Evolutionary conservation across 2,113 vertebrate species (phyloP).

Genomic region (Bungarus multicinctus): DNA sequence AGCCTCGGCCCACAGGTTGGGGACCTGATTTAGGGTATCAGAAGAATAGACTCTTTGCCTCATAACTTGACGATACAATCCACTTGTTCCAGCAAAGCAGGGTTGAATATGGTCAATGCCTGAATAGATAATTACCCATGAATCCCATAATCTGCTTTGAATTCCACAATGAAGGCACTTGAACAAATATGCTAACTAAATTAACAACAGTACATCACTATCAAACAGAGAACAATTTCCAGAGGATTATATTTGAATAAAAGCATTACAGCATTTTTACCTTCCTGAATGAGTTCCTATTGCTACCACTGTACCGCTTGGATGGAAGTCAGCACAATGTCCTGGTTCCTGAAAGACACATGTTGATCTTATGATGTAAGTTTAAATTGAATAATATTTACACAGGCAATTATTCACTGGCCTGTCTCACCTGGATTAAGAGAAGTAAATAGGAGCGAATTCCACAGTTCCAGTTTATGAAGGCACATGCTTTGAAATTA

Average conservation of each 20-base stretch:
- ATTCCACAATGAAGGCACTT: no score
- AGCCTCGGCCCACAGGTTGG: neutral
- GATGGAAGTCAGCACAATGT: slow-evolving; percentile 98
- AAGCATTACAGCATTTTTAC: slow-evolving; percentile 54
- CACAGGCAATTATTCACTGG: neutral
- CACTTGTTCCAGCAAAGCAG: neutral
- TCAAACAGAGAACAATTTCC: neutral
- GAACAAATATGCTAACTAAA: neutral
- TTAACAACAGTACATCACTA: neutral
- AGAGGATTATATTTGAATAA: neutral
- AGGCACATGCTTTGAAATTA: neutral
- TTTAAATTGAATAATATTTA: fast-evolving
- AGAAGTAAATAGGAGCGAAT: neutral
- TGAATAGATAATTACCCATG: neutral
- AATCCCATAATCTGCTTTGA: neutral
- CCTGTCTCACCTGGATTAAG: neutral
- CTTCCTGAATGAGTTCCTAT: slow-evolving; percentile 98
- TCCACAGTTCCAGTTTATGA: neutral
- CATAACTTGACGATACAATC: neutral
- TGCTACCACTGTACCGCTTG: slow-evolving; percentile 90
- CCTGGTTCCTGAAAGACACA: slow-evolving; percentile 84
- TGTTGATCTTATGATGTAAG: neutral
- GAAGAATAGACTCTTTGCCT: neutral
- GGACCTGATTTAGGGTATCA: neutral
- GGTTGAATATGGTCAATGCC: neutral